Conservation (phyloP, 2,797 vertebrate genomes). For the Enteromius paludinosus region DNA sequence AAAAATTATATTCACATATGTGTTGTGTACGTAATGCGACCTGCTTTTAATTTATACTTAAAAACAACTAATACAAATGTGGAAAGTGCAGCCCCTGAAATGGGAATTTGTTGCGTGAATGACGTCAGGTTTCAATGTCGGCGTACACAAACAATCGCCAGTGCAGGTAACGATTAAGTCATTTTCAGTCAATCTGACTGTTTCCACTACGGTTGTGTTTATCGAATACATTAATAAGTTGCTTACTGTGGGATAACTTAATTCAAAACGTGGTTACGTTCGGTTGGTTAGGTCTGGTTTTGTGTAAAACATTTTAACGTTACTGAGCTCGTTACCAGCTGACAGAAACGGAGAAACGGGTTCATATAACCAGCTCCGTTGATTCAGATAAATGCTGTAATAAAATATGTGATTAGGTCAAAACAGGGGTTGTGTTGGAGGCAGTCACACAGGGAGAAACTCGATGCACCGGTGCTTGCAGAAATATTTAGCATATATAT, state of each 20-base stretch:
- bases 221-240: neutral
- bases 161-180: neutral
- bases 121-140: slow-evolving; percentile 14
- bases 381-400: neutral
- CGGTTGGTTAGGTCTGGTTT: neutral
- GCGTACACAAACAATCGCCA: slow-evolving; percentile 13
- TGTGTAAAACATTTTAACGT: neutral
- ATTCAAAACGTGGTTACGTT: neutral
- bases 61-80: neutral
- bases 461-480: neutral
- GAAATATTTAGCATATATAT: neutral
- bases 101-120: neutral
- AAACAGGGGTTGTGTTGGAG: neutral
- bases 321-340: neutral
- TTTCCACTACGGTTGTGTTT: neutral
- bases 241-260: neutral
- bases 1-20: neutral
- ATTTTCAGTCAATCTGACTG: neutral
- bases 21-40: neutral
- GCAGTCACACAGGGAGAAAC: neutral
- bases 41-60: neutral
- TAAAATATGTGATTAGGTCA: neutral
- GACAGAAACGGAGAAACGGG: neutral
- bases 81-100: slow-evolving; percentile 60
- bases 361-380: neutral